phyloP scores from a whole-genome alignment of 2,113 vertebrate species.

The Sapayoa aenigma region DNA sequence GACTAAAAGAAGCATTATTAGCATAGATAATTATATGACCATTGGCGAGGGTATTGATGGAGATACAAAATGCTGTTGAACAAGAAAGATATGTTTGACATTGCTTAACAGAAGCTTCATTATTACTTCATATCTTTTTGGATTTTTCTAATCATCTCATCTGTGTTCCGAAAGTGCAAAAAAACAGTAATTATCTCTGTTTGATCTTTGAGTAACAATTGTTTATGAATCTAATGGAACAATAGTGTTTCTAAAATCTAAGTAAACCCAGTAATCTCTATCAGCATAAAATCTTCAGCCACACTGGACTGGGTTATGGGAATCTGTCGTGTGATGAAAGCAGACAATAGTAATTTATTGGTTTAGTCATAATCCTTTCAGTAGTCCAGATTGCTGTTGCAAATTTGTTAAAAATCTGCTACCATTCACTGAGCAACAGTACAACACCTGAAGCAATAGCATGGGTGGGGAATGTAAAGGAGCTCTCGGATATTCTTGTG shows the following conservation, averaged over 20 bases:
- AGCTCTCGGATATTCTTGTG: background rate
- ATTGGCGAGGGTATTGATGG: slow-evolving; percentile 23
- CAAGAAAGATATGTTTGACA: slow-evolving; percentile 61
- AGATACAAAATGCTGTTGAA: slow-evolving; percentile 61
- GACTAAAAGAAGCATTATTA: slow-evolving; percentile 50
- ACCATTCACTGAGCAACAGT: slow-evolving; percentile 41
- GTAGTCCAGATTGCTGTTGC: slow-evolving; percentile 60
- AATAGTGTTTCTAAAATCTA: slow-evolving; percentile 14
- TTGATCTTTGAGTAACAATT: slow-evolving; percentile 58
- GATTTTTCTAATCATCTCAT: slow-evolving; percentile 49
- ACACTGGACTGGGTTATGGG: slow-evolving; percentile 37
- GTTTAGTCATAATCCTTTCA: slow-evolving; percentile 61
- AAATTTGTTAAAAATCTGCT: slow-evolving; percentile 65
- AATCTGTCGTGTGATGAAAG: slow-evolving; percentile 26
- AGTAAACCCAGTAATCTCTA: slow-evolving; percentile 9
- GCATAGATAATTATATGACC: slow-evolving; percentile 53
- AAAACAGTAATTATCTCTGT: slow-evolving; percentile 35
- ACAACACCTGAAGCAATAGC: slow-evolving; percentile 51
- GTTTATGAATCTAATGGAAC: slow-evolving; percentile 27
- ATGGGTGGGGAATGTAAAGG: slow-evolving; percentile 43
- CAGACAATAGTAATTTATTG: slow-evolving; percentile 57
- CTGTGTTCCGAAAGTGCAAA: slow-evolving; percentile 55
- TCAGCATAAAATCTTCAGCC: slow-evolving; percentile 14
- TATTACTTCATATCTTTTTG: slow-evolving; percentile 44
- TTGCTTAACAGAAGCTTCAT: background rate